Percentiles rank a stretch among this genome's conserved stretches.
phyloP scores from a whole-genome alignment of 2,797 vertebrate species.

The Ispidina lecontei region DNA sequence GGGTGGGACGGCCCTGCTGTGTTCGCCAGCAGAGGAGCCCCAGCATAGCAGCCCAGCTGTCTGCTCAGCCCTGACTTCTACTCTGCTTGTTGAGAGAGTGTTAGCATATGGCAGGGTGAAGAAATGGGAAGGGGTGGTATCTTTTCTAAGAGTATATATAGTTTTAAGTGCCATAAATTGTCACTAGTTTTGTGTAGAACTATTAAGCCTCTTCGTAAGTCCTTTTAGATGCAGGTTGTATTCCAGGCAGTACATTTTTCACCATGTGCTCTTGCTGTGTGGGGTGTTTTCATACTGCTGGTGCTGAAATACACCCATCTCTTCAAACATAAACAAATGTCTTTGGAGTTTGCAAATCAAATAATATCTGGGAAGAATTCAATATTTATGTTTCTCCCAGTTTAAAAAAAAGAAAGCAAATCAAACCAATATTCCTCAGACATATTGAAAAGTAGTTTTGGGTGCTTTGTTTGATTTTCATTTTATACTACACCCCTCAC shows the following conservation, averaged over 20 bases:
- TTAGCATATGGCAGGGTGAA: not conserved
- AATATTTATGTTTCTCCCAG: not conserved
- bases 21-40: rapidly evolving
- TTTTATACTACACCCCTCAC: not conserved
- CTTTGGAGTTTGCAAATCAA: not conserved
- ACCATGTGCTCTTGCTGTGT: slow-evolving; percentile 10
- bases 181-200: not conserved
- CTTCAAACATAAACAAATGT: not conserved
- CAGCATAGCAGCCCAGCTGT: not conserved
- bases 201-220: not conserved
- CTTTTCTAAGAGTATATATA: not conserved
- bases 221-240: not conserved
- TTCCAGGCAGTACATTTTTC: not conserved
- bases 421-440: not conserved
- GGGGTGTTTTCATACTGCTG: not conserved
- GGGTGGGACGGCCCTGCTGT: rapidly evolving
- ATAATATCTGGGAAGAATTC: not conserved
- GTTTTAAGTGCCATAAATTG: not conserved
- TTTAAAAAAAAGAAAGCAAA: not conserved
- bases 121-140: not conserved
- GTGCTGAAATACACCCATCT: not conserved
- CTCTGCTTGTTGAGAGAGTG: not conserved
- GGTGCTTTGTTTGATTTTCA: not conserved
- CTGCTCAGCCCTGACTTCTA: not conserved
- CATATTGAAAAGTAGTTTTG: not conserved